Evolutionary conservation across 2,888 invertebrate genomes (phyloP), one percentile per base, ranked within the genome.

Genomic region (Cremastinae sp.): DNA sequence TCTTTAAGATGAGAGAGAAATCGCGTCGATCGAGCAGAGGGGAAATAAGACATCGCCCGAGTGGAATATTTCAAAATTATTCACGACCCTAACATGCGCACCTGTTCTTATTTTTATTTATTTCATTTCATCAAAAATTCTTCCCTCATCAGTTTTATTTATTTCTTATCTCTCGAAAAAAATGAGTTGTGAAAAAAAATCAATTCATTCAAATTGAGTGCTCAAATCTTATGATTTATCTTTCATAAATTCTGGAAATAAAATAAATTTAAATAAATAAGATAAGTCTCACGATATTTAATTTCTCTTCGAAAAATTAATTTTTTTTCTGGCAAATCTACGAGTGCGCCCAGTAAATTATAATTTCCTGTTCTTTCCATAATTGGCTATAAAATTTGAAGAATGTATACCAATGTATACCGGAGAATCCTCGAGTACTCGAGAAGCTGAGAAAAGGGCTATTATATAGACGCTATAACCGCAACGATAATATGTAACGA

Each of bases 401-500:
- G 45, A 18, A 9, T 38, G 22, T 53, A 56, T 65, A 74, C 49
- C 73, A 56, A 64, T n/a, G n/a, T n/a, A n/a, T n/a, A n/a, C 70
- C 16, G 20, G 66, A 45, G 71, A 78, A 78, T 73, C 47, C 59
- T 73, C 72, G 72, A 74, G 72, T 73, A 59, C 36, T 71, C 58
- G 47, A 49, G 69, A 79, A 75, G 69, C 81, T 79, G 76, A 66
- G 70, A n/a, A 53, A 74, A 65, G 79, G 74, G 75, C 72, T 56
- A 61, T n/a, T 73, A 73, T 47, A 53, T 59, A 64, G 82, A 72
- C 76, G 79, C 83, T 86, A 87, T 84, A 84, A 85, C 81, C 82
- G 79, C 80, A 80, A 83, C 81, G 82, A 86, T 85, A 84, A 85
- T n/a, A n/a, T 83, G 84, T 84, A 84, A 84, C 83, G 84, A 83